Evolutionary conservation across 2,113 vertebrate genomes (phyloP).

Genomic region (Eudorcas thomsonii): DNA sequence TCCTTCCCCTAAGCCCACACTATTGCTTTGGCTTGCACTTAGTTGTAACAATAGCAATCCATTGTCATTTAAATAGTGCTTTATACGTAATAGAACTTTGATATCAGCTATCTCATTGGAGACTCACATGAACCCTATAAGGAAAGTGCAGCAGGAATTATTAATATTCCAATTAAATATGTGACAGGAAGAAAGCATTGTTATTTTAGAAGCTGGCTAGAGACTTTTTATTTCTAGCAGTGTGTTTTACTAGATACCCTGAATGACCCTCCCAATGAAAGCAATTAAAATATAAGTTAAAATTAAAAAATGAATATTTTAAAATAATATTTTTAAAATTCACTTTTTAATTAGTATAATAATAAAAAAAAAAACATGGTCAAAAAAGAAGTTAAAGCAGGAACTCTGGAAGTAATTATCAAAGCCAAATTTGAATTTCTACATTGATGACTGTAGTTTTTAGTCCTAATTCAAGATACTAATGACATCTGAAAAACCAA

Average conservation of each 20-base stretch:
- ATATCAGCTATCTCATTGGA: neutral
- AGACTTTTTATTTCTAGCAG: neutral
- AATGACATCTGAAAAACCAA: neutral
- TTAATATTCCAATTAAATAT: slow-evolving; percentile 11
- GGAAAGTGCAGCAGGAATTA: neutral
- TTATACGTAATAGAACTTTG: neutral
- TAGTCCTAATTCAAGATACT: neutral
- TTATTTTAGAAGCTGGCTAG: neutral
- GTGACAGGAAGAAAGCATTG: neutral
- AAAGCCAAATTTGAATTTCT: neutral
- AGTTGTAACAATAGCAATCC: neutral
- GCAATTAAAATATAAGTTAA: neutral
- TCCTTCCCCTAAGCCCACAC: neutral
- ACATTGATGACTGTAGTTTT: neutral
- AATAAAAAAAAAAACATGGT: too few species aligned
- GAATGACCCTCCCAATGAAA: neutral
- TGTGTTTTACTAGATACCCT: neutral
- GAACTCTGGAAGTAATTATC: neutral
- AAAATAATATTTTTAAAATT: slow-evolving; percentile 35
- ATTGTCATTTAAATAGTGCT: neutral
- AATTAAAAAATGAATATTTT: slow-evolving; percentile 8
- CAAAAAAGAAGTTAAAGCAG: neutral
- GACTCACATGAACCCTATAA: neutral
- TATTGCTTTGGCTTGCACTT: neutral
- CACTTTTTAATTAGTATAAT: neutral